phyloP scores from a whole-genome alignment of 2,888 invertebrate genomes.

The Stenodera caucasica region DNA sequence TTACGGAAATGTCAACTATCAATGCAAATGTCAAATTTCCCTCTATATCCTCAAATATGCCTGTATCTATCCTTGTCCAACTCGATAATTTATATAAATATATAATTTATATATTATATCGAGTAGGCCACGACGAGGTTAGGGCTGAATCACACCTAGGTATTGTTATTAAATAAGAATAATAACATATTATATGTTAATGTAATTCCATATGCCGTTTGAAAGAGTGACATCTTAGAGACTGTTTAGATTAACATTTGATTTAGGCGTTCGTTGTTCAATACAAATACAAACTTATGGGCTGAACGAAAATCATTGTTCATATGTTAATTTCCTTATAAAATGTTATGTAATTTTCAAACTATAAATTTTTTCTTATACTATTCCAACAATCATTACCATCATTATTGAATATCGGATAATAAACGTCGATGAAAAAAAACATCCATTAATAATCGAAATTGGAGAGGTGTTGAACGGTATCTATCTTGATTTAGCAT shows the following conservation, averaged over 20 bases:
- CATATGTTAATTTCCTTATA: conserved; percentile 51
- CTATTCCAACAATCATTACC: neutral
- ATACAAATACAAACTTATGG: no score
- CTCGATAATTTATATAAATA: no score
- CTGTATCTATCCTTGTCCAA: no score
- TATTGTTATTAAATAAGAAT: conserved; percentile 57
- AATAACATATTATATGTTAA: conserved; percentile 58
- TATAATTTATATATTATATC: no score
- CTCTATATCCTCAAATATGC: no score
- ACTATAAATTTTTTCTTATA: conserved; percentile 1
- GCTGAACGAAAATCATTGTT: conserved; percentile 56
- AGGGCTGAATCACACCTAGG: conserved; percentile 52
- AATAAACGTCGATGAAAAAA: no score
- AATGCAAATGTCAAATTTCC: conserved; percentile 10
- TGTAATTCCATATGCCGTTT: conserved; percentile 52
- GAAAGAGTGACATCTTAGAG: conserved; percentile 53
- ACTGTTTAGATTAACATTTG: conserved; percentile 54
- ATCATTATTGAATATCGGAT: neutral
- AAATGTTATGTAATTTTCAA: conserved; percentile 39
- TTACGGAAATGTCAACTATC: conserved; percentile 14
- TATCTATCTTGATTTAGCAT: neutral
- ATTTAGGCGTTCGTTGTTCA: conserved; percentile 50
- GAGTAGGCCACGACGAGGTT: conserved; percentile 43
- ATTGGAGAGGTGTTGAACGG: conserved; percentile 3
- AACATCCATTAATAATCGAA: neutral